Conservation (phyloP, 2,888 invertebrate genomes). For the Drosophila diplacantha region DNA sequence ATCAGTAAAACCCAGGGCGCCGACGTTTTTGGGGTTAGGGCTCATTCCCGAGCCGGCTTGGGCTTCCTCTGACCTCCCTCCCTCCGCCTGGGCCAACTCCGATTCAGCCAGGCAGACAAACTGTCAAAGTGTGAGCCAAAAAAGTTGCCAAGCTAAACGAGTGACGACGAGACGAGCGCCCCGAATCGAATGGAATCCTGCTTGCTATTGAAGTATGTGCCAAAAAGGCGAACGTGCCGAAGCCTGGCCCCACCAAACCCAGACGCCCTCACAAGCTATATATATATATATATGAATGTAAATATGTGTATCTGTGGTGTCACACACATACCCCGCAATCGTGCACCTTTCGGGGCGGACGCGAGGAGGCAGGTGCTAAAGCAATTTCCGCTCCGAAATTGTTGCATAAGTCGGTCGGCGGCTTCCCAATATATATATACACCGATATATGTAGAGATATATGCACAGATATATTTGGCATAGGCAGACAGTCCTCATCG, state of each 20-base stretch:
- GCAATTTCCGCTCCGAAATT: slow-evolving; percentile 73
- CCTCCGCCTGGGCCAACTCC: slow-evolving; percentile 8
- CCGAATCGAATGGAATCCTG: slow-evolving; percentile 71
- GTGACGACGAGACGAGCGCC: slow-evolving; percentile 55
- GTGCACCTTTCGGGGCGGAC: slow-evolving; percentile 13
- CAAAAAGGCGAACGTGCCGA: slow-evolving; percentile 67
- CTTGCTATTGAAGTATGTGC: slow-evolving; percentile 73
- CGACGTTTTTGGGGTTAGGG: slow-evolving; percentile 54
- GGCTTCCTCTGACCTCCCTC: not conserved
- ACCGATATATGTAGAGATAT: slow-evolving; percentile 10
- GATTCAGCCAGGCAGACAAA: slow-evolving; percentile 59
- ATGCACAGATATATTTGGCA: slow-evolving; percentile 51
- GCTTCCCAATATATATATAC: slow-evolving; percentile 18
- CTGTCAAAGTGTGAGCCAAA: slow-evolving; percentile 70
- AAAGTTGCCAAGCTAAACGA: slow-evolving; percentile 68
- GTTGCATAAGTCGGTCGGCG: slow-evolving; percentile 71
- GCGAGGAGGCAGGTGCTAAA: slow-evolving; percentile 69
- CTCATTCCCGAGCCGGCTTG: slow-evolving; percentile 1
- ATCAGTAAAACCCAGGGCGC: slow-evolving; percentile 64
- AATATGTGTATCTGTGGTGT: slow-evolving; percentile 13
- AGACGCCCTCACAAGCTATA: slow-evolving; percentile 24
- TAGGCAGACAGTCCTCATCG: slow-evolving; percentile 58
- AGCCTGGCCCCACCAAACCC: slow-evolving; percentile 15
- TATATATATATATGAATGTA: not conserved
- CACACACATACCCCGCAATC: slow-evolving; percentile 18